Conservation (phyloP, 2,888 invertebrate species). For the Deladenus siricidicola region DNA sequence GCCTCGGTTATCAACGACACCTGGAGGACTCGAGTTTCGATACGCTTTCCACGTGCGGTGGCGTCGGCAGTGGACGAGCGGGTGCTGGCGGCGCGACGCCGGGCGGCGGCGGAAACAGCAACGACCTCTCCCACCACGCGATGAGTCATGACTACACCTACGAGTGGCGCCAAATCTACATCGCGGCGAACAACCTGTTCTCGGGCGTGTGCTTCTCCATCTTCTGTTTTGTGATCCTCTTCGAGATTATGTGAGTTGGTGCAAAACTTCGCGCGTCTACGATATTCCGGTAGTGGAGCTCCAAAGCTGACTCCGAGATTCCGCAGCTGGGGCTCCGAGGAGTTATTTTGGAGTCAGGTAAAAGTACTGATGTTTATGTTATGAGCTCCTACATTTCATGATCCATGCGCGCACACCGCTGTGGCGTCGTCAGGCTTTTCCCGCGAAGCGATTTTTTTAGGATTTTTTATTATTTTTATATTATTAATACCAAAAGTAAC, state of each 20-base stretch:
- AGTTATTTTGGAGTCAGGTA: too few species aligned
- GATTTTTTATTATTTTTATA: too few species aligned
- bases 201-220: slow-evolving; percentile 44
- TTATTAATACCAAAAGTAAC: too few species aligned
- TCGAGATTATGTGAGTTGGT: slow-evolving; percentile 27
- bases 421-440: too few species aligned
- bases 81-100: neutral
- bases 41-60: slow-evolving; percentile 1
- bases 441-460: too few species aligned
- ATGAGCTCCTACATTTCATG: too few species aligned
- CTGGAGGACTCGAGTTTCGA: slow-evolving; percentile 31
- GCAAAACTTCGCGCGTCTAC: neutral
- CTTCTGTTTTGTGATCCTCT: slow-evolving; percentile 40
- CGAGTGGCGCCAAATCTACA: slow-evolving; percentile 49
- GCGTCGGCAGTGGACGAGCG: neutral
- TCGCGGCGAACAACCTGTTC: slow-evolving; percentile 47
- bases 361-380: too few species aligned
- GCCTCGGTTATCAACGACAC: slow-evolving; percentile 37
- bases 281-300: too few species aligned
- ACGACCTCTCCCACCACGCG: slow-evolving; percentile 1
- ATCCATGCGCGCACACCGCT: too few species aligned
- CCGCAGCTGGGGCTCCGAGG: too few species aligned
- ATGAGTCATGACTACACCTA: slow-evolving; percentile 36
- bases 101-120: slow-evolving; percentile 5
- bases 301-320: too few species aligned